Conservation (phyloP, 2,797 vertebrate species). For the Tadarida brasiliensis region DNA sequence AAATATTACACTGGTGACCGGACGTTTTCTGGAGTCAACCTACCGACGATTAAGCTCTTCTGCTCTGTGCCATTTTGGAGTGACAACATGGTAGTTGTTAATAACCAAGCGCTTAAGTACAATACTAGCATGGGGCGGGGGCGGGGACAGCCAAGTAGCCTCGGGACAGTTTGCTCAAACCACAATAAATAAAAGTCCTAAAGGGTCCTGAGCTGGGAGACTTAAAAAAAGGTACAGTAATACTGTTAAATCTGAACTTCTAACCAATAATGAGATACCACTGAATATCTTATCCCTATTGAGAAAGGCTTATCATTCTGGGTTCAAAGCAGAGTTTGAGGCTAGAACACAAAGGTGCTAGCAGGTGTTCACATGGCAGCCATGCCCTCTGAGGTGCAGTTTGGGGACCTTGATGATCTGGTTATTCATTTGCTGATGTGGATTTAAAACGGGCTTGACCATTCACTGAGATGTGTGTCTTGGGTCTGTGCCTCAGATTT, state of each 20-base stretch:
- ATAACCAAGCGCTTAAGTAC: not conserved
- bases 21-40: not conserved
- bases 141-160: not conserved
- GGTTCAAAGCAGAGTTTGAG: not conserved
- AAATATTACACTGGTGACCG: not conserved
- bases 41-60: not conserved
- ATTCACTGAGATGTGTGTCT: not conserved
- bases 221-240: not conserved
- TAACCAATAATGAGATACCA: not conserved
- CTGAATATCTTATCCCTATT: not conserved
- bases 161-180: not conserved
- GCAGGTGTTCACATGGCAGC: not conserved
- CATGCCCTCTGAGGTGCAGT: not conserved
- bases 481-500: not conserved
- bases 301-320: not conserved
- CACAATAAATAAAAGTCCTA: not conserved
- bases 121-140: not conserved
- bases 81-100: not conserved
- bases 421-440: not conserved
- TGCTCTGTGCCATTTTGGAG: not conserved
- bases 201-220: not conserved
- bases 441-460: not conserved
- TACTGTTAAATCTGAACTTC: not conserved
- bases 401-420: not conserved
- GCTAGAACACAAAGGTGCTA: not conserved